phyloP scores from a whole-genome alignment of 1,140 invertebrate species.

The Tachypleus tridentatus region DNA sequence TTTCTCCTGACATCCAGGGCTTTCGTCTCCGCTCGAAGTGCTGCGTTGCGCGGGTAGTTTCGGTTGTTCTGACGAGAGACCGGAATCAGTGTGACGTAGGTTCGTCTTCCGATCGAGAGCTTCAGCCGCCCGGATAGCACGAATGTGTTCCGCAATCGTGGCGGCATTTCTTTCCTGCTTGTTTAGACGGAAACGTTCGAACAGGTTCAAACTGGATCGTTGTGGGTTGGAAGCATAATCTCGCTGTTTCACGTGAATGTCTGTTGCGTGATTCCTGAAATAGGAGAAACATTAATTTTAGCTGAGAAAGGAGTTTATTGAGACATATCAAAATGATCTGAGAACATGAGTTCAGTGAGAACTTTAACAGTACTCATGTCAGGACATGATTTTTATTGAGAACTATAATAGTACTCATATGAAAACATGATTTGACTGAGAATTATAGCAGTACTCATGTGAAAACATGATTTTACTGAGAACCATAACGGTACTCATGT shows the following conservation, averaged over 20 bases:
- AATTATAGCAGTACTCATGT: no score
- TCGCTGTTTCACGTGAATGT: conserved; percentile 3
- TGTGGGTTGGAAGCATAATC: neutral
- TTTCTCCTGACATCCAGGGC: conserved; percentile 6
- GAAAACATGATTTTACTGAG: no score
- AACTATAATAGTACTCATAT: no score
- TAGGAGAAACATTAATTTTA: neutral
- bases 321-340: no score
- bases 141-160: conserved; percentile 25
- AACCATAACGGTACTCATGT: no score
- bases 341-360: no score
- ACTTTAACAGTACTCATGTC: no score
- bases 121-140: conserved; percentile 26
- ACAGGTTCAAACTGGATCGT: conserved; percentile 20
- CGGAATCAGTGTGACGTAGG: conserved; percentile 12
- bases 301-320: no score
- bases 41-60: conserved; percentile 12
- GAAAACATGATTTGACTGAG: no score
- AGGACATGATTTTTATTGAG: no score
- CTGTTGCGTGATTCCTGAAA: neutral
- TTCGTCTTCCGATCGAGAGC: conserved; percentile 24
- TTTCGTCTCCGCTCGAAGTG: conserved; percentile 14
- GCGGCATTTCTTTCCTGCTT: conserved; percentile 27
- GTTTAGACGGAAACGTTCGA: conserved; percentile 23
- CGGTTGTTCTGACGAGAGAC: neutral